Evolutionary conservation across 2,888 invertebrate genomes (phyloP).

Genomic region (Erpobdella octoculata): DNA sequence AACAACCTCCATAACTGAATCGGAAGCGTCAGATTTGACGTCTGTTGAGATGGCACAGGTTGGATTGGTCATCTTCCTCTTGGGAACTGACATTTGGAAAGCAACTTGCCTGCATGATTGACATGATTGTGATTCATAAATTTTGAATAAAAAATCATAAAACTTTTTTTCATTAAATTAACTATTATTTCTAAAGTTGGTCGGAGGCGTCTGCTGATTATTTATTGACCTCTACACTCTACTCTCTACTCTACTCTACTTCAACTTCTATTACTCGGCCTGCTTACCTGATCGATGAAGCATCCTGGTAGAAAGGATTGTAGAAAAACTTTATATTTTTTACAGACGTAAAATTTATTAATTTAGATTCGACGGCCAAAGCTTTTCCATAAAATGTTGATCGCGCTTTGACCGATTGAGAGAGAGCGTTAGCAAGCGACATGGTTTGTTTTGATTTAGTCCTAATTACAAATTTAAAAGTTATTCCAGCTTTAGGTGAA

Average conservation of each 20-base stretch:
- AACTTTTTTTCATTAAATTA: background rate
- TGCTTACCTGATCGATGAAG: conserved; percentile 24
- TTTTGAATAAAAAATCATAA: background rate
- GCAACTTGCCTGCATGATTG: conserved; percentile 25
- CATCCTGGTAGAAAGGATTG: conserved; percentile 26
- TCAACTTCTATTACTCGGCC: too few relatives aligned
- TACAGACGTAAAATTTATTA: conserved; percentile 17
- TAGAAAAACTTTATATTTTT: conserved; percentile 21
- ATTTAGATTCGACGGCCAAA: conserved; percentile 19
- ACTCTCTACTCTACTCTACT: too few relatives aligned
- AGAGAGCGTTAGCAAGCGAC: too few relatives aligned
- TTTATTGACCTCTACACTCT: too few relatives aligned
- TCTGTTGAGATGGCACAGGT: conserved; percentile 18
- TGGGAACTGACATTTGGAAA: conserved; percentile 29
- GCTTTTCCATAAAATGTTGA: conserved; percentile 6
- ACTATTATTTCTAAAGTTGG: too few relatives aligned
- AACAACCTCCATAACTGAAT: conserved; percentile 22
- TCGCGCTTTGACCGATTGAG: background rate
- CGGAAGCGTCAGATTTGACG: conserved; percentile 22
- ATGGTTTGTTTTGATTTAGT: too few relatives aligned
- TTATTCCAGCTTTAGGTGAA: too few relatives aligned
- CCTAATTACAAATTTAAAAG: too few relatives aligned
- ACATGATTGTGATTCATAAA: background rate
- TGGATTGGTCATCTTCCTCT: conserved; percentile 28
- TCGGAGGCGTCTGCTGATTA: too few relatives aligned